Evolutionary conservation across 2,888 invertebrate genomes (phyloP).

Genomic region (Drosophila subsilvestris): DNA sequence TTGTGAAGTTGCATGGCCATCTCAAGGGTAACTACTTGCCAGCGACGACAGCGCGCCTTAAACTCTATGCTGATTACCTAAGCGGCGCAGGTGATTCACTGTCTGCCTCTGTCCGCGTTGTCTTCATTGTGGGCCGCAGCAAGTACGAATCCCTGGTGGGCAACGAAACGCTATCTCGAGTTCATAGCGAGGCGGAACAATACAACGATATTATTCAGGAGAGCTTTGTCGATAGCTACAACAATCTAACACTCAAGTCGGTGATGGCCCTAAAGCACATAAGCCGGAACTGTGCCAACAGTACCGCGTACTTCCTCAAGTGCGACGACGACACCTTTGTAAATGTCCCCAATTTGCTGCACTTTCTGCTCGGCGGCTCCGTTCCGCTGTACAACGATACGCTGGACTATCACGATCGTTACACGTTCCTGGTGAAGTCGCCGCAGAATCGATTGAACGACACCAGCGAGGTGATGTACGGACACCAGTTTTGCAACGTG

Average conservation of each 20-base stretch:
- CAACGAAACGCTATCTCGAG: constrained; percentile 87
- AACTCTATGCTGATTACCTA: constrained; percentile 75
- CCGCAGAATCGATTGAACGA: constrained; percentile 77
- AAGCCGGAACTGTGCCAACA: constrained; percentile 86
- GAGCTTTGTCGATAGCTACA: constrained; percentile 92
- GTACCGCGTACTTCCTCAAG: constrained; percentile 90
- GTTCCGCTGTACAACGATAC: constrained; percentile 84
- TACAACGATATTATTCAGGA: constrained; percentile 93
- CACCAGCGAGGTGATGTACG: constrained; percentile 87
- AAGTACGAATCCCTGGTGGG: constrained; percentile 66
- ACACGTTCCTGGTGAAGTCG: constrained; percentile 72
- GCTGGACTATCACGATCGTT: constrained; percentile 77
- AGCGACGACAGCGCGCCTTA: constrained; percentile 64
- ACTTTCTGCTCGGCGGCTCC: constrained; percentile 84
- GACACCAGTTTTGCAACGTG: constrained; percentile 91
- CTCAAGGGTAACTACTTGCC: constrained; percentile 79
- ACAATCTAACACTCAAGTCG: constrained; percentile 93
- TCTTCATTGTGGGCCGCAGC: constrained; percentile 82
- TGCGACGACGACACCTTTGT: constrained; percentile 95
- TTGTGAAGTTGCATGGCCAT: constrained; percentile 79
- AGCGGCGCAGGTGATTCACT: constrained; percentile 44
- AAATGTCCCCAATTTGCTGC: constrained; percentile 89
- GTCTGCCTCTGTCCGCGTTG: constrained; percentile 69
- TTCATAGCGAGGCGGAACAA: constrained; percentile 88
- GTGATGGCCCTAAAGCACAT: constrained; percentile 94